Evolutionary conservation across 2,888 invertebrate species (phyloP).

Genomic region (Xanthostigma xanthostigma): DNA sequence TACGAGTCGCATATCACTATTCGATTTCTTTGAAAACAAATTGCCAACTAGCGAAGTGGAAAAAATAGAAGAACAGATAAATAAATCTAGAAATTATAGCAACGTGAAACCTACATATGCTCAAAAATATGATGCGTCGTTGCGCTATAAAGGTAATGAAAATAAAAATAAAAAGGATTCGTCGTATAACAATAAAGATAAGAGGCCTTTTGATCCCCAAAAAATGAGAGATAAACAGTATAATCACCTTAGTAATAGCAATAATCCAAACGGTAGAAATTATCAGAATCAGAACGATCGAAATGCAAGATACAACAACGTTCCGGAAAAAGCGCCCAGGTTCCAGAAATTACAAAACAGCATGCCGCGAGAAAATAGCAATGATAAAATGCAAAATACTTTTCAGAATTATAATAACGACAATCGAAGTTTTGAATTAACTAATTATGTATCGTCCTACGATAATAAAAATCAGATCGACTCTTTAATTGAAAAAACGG

Average conservation of each 20-base stretch:
- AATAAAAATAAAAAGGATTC: neutral
- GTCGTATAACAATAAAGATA: neutral
- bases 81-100: neutral
- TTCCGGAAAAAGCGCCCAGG: constrained; percentile 39
- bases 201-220: neutral
- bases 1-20: constrained; percentile 62
- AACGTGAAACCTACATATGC: neutral
- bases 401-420: neutral
- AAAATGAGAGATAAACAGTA: neutral
- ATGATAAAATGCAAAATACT: neutral
- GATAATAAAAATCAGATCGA: no score
- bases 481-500: no score
- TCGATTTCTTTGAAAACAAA: constrained; percentile 72
- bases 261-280: neutral
- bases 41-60: constrained; percentile 33
- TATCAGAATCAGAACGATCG: constrained; percentile 1
- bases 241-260: neutral
- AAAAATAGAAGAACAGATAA: constrained; percentile 1
- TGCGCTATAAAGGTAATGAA: neutral
- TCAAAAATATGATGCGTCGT: constrained; percentile 1
- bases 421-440: no score
- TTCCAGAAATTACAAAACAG: constrained; percentile 28
- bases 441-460: no score
- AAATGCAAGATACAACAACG: neutral
- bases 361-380: neutral